phyloP scores from a whole-genome alignment of 1,140 invertebrate species.

The Calosoma granatense region DNA sequence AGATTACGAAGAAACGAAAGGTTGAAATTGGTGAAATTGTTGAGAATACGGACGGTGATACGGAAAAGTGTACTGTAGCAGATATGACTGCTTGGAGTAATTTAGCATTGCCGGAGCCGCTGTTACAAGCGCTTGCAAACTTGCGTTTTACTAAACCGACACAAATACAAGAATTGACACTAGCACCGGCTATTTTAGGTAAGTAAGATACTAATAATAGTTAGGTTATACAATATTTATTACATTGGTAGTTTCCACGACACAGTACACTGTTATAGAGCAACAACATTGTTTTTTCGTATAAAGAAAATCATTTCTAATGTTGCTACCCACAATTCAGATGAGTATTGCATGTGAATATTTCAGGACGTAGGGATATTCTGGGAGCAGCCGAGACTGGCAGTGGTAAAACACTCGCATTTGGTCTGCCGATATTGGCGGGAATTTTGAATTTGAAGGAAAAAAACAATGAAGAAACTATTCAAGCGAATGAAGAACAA shows the following conservation, averaged over 20 bases:
- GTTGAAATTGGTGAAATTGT: conserved; percentile 15
- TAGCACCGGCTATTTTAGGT: conserved; percentile 79
- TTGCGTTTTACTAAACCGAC: conserved; percentile 74
- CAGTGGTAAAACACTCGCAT: conserved; percentile 95
- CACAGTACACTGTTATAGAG: no score
- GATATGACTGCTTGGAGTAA: conserved; percentile 59
- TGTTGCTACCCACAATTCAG: no score
- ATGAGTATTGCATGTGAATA: no score
- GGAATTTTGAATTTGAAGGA: conserved; percentile 68
- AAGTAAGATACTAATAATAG: conserved; percentile 26
- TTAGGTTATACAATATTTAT: no score
- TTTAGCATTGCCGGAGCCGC: conserved; percentile 53
- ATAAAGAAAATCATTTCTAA: background rate
- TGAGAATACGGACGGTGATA: conserved; percentile 22
- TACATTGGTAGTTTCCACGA: no score
- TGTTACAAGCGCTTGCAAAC: conserved; percentile 65
- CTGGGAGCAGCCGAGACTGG: conserved; percentile 95
- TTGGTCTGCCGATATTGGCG: conserved; percentile 84
- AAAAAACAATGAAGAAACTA: conserved; percentile 27
- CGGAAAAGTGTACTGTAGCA: conserved; percentile 24
- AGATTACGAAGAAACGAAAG: conserved; percentile 18
- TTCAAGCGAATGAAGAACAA: conserved; percentile 29
- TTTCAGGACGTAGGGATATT: conserved; percentile 65
- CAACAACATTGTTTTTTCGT: background rate
- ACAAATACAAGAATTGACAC: conserved; percentile 62